Conservation (phyloP, 2,113 vertebrate species). For the Datnioides undecimradiatus region DNA sequence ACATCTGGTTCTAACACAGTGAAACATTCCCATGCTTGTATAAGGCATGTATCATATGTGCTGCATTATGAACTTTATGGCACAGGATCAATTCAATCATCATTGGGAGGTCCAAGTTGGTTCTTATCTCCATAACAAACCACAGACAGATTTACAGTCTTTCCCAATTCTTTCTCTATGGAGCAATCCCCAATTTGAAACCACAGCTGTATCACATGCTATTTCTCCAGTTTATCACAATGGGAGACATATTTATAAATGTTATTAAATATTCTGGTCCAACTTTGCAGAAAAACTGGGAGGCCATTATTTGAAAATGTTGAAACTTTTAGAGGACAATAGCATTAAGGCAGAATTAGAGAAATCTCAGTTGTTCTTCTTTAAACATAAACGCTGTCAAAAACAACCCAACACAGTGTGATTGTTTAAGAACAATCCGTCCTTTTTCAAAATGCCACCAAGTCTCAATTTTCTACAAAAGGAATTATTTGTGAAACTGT, state of each 20-base stretch:
- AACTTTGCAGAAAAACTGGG: neutral
- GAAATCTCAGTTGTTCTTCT: neutral
- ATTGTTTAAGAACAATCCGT: slow-evolving; percentile 7
- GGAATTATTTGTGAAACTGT: slow-evolving; percentile 4
- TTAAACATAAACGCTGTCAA: neutral
- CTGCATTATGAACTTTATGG: neutral
- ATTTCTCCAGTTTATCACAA: neutral
- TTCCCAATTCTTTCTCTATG: neutral
- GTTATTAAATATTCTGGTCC: neutral
- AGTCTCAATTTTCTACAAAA: neutral
- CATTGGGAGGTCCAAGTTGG: neutral
- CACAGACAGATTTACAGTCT: neutral
- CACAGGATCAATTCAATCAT: neutral
- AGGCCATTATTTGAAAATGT: neutral
- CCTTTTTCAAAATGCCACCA: neutral
- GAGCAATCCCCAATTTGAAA: neutral
- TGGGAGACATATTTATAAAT: slow-evolving; percentile 5
- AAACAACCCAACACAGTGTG: neutral
- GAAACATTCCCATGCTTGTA: neutral
- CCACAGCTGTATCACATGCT: slow-evolving; percentile 7
- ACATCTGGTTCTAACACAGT: slow-evolving; percentile 37
- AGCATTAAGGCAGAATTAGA: neutral
- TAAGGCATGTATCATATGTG: neutral
- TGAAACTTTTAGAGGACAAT: neutral
- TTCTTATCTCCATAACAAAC: neutral